phyloP scores from a whole-genome alignment of 2,113 vertebrate genomes.

The Onychostoma macrolepis region DNA sequence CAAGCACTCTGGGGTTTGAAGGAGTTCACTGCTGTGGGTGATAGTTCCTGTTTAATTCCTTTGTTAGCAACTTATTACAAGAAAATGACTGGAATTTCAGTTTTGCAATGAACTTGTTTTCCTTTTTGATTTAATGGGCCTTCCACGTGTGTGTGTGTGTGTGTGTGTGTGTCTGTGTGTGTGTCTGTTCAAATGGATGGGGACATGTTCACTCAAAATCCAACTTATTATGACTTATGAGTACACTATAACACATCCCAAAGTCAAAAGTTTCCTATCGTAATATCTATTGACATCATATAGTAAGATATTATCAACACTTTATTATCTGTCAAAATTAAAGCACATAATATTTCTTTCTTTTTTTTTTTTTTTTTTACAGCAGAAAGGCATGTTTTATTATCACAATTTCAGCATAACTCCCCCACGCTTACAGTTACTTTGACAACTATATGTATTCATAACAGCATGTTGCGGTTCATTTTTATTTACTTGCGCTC shows the following conservation, averaged over 20 bases:
- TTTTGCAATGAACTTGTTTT: not conserved
- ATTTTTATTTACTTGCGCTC: not conserved
- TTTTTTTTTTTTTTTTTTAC: not conserved
- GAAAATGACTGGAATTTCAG: not conserved
- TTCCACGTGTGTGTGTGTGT: not conserved
- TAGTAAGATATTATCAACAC: not conserved
- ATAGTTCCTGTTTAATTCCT: not conserved
- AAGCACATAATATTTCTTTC: not conserved
- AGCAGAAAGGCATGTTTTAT: not conserved
- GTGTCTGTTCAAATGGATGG: not conserved
- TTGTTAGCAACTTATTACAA: not conserved
- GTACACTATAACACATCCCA: not conserved
- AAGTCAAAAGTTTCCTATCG: slow-evolving; percentile 1
- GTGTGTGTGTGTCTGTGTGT: too few relatives aligned
- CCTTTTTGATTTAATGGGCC: not conserved
- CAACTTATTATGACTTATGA: not conserved
- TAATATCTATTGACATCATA: not conserved
- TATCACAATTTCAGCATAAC: not conserved
- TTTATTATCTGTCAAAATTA: not conserved
- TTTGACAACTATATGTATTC: not conserved
- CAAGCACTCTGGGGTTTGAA: not conserved
- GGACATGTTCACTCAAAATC: not conserved
- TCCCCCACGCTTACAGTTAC: not conserved
- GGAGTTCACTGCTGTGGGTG: not conserved
- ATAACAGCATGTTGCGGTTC: not conserved